Conservation (phyloP, 23 tunicate genomes). For the Ciona savignyi region DNA sequence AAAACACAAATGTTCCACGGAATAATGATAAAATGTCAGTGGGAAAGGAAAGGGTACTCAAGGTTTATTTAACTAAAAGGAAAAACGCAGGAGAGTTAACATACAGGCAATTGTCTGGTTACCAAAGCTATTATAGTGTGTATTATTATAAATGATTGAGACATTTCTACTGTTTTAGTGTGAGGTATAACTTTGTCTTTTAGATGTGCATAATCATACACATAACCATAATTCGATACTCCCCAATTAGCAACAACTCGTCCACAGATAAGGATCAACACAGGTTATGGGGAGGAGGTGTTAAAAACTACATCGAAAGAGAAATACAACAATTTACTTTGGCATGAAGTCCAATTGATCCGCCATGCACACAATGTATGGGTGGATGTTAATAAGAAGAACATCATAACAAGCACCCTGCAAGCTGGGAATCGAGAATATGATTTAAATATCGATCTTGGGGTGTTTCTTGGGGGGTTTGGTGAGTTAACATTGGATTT, state of each 20-base stretch:
- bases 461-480: conserved; percentile 74
- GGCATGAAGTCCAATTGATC: conserved; percentile 50
- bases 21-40: too few species aligned
- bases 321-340: conserved; percentile 44
- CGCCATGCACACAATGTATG: conserved; percentile 17
- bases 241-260: background rate
- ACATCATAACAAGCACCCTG: conserved; percentile 24
- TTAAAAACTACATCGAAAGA: conserved; percentile 17
- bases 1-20: too few species aligned
- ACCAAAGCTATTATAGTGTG: too few species aligned
- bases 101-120: too few species aligned
- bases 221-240: background rate
- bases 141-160: too few species aligned
- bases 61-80: too few species aligned
- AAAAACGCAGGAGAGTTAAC: too few species aligned
- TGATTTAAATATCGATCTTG: conserved; percentile 36
- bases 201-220: too few species aligned
- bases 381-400: conserved; percentile 39
- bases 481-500: too few species aligned
- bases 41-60: too few species aligned
- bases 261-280: conserved; percentile 38
- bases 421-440: background rate
- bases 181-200: too few species aligned
- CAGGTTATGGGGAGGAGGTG: conserved; percentile 40
- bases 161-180: too few species aligned